Percentiles rank a stretch among this genome's conserved stretches.
phyloP scores from a whole-genome alignment of 2,888 invertebrate genomes.

The Gryllus longicercus region DNA sequence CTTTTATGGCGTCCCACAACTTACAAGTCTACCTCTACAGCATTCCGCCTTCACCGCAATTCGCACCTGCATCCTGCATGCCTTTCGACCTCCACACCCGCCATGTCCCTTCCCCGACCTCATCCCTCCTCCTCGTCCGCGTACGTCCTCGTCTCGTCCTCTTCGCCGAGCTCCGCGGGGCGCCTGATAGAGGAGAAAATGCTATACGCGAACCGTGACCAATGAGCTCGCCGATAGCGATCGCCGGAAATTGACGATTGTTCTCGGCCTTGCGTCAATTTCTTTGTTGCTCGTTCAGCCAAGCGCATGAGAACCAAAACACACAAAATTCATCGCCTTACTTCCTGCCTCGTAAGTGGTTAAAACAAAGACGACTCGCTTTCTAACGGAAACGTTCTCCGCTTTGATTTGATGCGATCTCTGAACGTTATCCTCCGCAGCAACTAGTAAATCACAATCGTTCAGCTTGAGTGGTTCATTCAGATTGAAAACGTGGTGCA shows the following conservation, averaged over 20 bases:
- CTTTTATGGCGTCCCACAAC: no score
- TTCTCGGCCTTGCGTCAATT: conserved; percentile 9
- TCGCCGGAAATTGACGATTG: conserved; percentile 17
- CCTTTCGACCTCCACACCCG: no score
- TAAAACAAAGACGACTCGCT: neutral
- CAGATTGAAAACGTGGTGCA: no score
- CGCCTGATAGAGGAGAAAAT: conserved; percentile 17
- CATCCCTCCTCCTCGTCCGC: neutral
- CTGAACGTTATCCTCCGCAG: no score
- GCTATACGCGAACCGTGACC: neutral
- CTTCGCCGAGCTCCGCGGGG: neutral
- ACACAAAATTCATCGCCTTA: conserved; percentile 4
- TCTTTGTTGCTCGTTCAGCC: conserved; percentile 17
- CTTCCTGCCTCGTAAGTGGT: neutral
- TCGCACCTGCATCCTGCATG: no score
- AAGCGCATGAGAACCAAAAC: conserved; percentile 7
- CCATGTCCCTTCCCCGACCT: neutral
- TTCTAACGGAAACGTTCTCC: neutral
- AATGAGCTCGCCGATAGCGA: neutral
- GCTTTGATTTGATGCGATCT: neutral
- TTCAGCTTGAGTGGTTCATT: no score
- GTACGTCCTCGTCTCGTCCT: neutral
- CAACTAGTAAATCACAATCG: no score
- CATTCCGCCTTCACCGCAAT: no score
- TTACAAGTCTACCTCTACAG: no score